These are phyloP conservation scores for Thera obeliscata DNA, from an alignment of 2,888 invertebrate species.

Conservation along the genomic window DNA sequence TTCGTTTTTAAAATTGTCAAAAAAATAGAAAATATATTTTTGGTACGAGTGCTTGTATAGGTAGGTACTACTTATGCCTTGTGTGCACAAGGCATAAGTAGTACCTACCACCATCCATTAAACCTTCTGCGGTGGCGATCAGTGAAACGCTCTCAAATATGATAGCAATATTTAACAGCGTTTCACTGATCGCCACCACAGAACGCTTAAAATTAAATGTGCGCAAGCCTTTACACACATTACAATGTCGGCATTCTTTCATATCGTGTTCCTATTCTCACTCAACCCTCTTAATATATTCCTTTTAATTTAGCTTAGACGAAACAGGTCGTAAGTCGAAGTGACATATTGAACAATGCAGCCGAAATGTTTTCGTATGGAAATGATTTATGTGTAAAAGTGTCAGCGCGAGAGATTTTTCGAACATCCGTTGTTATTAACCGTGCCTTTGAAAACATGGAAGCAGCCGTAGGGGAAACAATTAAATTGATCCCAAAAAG, in stretches of 20 bases:
- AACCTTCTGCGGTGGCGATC: too few relatives aligned
- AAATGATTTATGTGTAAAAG: slow-evolving; percentile 82
- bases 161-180: too few relatives aligned
- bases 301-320: slow-evolving; percentile 75
- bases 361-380: slow-evolving; percentile 83
- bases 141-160: too few relatives aligned
- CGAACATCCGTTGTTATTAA: slow-evolving; percentile 70
- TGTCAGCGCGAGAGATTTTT: slow-evolving; percentile 69
- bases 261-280: slow-evolving; percentile 58
- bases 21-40: too few relatives aligned
- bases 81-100: too few relatives aligned
- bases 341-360: slow-evolving; percentile 83
- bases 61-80: too few relatives aligned
- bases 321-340: slow-evolving; percentile 82
- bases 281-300: slow-evolving; percentile 55
- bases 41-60: too few relatives aligned
- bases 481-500: slow-evolving; percentile 47
- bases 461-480: slow-evolving; percentile 63
- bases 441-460: slow-evolving; percentile 62
- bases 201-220: not conserved
- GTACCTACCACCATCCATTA: too few relatives aligned
- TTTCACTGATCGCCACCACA: too few relatives aligned
- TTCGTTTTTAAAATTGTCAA: too few relatives aligned
- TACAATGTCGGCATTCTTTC: slow-evolving; percentile 72
- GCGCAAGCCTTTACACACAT: slow-evolving; percentile 30